Percentiles rank a stretch among this genome's conserved stretches.
Conservation (phyloP, 2,888 invertebrate genomes). For the Drosophila borealis region DNA sequence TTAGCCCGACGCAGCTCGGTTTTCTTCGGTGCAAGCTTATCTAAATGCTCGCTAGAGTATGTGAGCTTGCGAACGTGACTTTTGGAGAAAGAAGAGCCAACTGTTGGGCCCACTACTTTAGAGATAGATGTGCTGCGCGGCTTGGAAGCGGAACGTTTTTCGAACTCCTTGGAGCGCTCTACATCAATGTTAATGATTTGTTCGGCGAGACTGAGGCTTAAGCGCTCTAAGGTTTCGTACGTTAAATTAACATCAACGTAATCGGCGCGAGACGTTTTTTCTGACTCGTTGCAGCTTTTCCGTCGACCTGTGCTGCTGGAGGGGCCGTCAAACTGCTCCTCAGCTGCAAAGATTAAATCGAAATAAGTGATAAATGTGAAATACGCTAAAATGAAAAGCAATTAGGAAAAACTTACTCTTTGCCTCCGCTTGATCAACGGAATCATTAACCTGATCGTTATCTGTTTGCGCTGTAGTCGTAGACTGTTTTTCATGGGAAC, state of each 20-base stretch:
- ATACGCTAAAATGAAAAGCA: slow-evolving; percentile 3
- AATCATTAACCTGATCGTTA: slow-evolving; percentile 43
- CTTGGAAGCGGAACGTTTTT: slow-evolving; percentile 61
- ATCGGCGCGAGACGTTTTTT: slow-evolving; percentile 8
- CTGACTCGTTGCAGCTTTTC: not conserved
- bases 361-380: slow-evolving; percentile 28
- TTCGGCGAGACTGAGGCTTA: slow-evolving; percentile 57
- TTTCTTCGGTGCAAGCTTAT: slow-evolving; percentile 4
- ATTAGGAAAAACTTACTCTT: slow-evolving; percentile 62
- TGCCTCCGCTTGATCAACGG: slow-evolving; percentile 21
- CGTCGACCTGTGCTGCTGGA: slow-evolving; percentile 13
- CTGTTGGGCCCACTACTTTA: slow-evolving; percentile 10
- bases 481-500: slow-evolving; percentile 40
- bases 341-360: slow-evolving; percentile 38
- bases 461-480: slow-evolving; percentile 2
- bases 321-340: slow-evolving; percentile 16
- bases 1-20: slow-evolving; percentile 39
- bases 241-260: slow-evolving; percentile 48
- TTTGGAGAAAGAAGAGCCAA: not conserved
- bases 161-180: slow-evolving; percentile 63
- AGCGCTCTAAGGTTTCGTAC: slow-evolving; percentile 56
- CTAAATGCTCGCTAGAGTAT: slow-evolving; percentile 55
- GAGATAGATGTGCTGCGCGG: slow-evolving; percentile 45
- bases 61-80: slow-evolving; percentile 66
- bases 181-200: slow-evolving; percentile 60